phyloP scores from a whole-genome alignment of 2,888 invertebrate genomes.

The Ormyrus thymus region DNA sequence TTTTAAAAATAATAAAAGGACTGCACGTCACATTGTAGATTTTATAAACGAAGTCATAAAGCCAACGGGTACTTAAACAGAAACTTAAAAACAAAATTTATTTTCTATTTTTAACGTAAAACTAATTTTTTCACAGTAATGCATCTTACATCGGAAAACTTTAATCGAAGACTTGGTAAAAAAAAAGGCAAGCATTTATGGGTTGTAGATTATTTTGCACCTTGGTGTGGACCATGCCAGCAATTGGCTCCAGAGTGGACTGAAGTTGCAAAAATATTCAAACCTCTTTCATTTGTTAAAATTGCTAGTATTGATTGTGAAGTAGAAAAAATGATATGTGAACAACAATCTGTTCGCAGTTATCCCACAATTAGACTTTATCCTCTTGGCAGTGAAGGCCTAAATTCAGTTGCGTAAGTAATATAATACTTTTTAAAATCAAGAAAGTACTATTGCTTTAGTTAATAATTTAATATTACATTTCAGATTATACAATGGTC shows the following conservation, averaged over 20 bases:
- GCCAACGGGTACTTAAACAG: constrained; percentile 74
- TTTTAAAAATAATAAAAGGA: constrained; percentile 79
- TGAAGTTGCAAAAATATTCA: constrained; percentile 78
- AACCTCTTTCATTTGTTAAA: constrained; percentile 75
- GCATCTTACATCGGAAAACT: constrained; percentile 77
- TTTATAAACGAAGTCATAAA: constrained; percentile 79
- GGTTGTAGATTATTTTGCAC: constrained; percentile 84
- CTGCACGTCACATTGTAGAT: constrained; percentile 79
- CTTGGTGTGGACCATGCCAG: constrained; percentile 86
- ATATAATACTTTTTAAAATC: background rate
- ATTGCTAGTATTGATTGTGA: constrained; percentile 84
- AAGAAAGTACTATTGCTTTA: constrained; percentile 19
- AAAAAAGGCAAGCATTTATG: constrained; percentile 79
- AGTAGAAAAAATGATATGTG: constrained; percentile 78
- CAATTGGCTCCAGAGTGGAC: constrained; percentile 82
- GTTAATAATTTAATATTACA: constrained; percentile 49
- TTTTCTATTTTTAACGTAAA: background rate
- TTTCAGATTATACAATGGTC: constrained; percentile 78
- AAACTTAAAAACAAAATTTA: constrained; percentile 12
- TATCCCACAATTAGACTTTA: constrained; percentile 84
- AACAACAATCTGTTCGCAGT: constrained; percentile 78
- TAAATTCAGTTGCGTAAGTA: constrained; percentile 77
- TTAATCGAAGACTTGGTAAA: constrained; percentile 76
- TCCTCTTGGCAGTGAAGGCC: constrained; percentile 77
- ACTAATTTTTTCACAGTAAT: constrained; percentile 73